A percentile compares a stretch with the other conserved stretches of the same genome.
phyloP scores from a whole-genome alignment of 1,140 invertebrate genomes.

The Mycetomoellerius zeteki region DNA sequence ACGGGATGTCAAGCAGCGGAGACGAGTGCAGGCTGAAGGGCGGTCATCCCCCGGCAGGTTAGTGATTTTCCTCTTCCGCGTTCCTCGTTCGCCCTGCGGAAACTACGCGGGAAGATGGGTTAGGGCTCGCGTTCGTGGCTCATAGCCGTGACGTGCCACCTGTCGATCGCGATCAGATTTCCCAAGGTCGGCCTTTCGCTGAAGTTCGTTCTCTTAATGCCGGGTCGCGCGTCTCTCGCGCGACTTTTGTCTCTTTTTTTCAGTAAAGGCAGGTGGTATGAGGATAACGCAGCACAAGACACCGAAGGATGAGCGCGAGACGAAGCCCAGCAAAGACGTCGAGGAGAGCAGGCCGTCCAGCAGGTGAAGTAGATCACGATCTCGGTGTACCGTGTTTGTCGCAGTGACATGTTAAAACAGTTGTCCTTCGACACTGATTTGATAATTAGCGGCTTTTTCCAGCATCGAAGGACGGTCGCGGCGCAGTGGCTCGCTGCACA shows the following conservation, averaged over 20 bases:
- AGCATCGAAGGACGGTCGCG: background rate
- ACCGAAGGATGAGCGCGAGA: constrained; percentile 89
- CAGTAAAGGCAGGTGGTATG: constrained; percentile 97
- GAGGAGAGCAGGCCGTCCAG: constrained; percentile 83
- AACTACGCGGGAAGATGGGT: constrained; percentile 20
- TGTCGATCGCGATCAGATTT: constrained; percentile 55
- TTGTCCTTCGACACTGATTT: background rate
- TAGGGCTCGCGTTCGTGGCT: constrained; percentile 47
- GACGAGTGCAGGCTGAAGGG: constrained; percentile 91
- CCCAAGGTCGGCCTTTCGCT: constrained; percentile 67
- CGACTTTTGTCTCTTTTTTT: constrained; percentile 68
- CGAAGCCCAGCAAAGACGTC: constrained; percentile 85
- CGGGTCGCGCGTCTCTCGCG: background rate
- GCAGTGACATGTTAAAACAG: background rate
- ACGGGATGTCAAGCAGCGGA: constrained; percentile 87
- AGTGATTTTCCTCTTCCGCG: constrained; percentile 18
- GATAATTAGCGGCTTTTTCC: background rate
- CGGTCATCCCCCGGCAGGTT: constrained; percentile 95
- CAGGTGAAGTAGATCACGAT: constrained; percentile 72
- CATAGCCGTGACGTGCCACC: constrained; percentile 23
- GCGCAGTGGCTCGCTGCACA: background rate
- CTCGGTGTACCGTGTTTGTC: background rate
- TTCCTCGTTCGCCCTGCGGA: background rate
- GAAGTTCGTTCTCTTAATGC: constrained; percentile 25
- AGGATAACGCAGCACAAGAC: constrained; percentile 95